Evolutionary conservation across 2,113 vertebrate species (phyloP).

Genomic region (Rhinolophus ferrumequinum): DNA sequence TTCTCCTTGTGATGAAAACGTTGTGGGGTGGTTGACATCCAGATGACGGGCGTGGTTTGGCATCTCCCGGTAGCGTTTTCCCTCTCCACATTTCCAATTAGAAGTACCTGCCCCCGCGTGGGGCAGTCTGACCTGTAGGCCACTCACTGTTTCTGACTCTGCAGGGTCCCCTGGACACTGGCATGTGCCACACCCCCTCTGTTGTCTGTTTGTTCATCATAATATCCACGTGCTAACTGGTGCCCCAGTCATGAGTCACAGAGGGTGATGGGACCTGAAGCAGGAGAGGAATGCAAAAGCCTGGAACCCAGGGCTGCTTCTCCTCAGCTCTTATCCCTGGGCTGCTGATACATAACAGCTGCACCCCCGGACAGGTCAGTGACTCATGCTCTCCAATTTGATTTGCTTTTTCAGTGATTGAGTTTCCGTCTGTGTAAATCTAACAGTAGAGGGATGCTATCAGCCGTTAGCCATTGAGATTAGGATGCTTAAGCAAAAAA

Average conservation of each 20-base stretch:
- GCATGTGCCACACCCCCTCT: neutral
- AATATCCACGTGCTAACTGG: neutral
- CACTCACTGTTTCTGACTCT: neutral
- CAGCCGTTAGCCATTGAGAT: neutral
- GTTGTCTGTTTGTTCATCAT: neutral
- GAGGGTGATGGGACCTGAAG: neutral
- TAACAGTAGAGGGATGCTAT: no score
- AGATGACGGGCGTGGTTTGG: neutral
- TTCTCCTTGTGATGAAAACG: neutral
- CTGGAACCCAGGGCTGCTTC: neutral
- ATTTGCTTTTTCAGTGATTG: slow-evolving; percentile 50
- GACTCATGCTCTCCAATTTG: slow-evolving; percentile 59
- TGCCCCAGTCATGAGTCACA: neutral
- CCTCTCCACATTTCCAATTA: neutral
- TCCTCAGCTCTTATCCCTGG: neutral
- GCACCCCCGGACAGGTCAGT: neutral
- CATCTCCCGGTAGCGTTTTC: rapidly evolving
- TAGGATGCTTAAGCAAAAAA: neutral
- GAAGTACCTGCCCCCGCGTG: neutral
- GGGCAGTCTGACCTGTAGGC: neutral
- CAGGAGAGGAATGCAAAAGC: neutral
- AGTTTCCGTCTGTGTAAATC: slow-evolving; percentile 22
- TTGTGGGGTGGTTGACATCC: neutral
- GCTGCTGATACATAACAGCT: rapidly evolving
- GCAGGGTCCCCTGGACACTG: neutral